Percentiles rank a stretch among this genome's conserved stretches.
These are phyloP conservation scores for Dynastes maya DNA, from an alignment of 2,888 invertebrate species.

Conservation along the genomic window DNA sequence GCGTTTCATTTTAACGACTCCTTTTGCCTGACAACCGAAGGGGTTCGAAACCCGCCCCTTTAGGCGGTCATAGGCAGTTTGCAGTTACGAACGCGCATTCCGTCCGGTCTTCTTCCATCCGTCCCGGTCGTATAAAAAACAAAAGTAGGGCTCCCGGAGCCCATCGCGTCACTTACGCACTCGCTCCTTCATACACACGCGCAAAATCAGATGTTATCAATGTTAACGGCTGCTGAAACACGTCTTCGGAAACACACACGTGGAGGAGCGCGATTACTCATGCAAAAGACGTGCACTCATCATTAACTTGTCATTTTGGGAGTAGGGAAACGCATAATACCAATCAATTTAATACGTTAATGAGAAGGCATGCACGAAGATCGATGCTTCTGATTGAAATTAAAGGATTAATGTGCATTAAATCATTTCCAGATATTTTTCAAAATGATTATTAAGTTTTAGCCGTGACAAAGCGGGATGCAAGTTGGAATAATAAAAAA, in stretches of 20 bases:
- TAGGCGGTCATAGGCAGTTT: constrained; percentile 55
- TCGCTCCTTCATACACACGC: constrained; percentile 3
- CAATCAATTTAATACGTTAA: constrained; percentile 43
- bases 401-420: constrained; percentile 21
- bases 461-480: not conserved
- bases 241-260: constrained; percentile 38
- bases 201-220: constrained; percentile 51
- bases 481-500: no score
- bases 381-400: constrained; percentile 26
- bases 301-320: constrained; percentile 43
- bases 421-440: not conserved
- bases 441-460: not conserved
- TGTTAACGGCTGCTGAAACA: constrained; percentile 50
- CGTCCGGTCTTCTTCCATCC: constrained; percentile 46
- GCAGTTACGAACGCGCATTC: constrained; percentile 53
- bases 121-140: constrained; percentile 34
- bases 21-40: constrained; percentile 56
- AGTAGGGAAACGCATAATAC: constrained; percentile 26
- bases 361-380: constrained; percentile 13
- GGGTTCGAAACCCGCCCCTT: constrained; percentile 60
- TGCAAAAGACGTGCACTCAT: constrained; percentile 33
- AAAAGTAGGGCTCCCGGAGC: constrained; percentile 39
- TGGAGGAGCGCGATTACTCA: constrained; percentile 28
- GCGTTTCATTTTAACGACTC: constrained; percentile 55
- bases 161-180: constrained; percentile 8